Conservation (phyloP, 2,797 vertebrate species). For the Coregonus sp. region DNA sequence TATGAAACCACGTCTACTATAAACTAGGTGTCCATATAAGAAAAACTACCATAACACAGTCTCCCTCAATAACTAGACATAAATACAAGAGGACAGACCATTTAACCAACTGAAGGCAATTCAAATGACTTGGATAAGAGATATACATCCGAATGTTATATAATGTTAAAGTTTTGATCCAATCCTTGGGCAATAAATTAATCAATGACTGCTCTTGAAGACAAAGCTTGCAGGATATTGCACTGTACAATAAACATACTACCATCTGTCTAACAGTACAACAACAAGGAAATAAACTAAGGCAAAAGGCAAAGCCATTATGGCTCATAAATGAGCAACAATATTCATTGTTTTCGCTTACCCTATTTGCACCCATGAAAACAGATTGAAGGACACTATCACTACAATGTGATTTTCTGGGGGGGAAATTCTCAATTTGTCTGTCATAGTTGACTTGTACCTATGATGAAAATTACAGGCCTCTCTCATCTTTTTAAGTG, state of each 20-base stretch:
- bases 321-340: not conserved
- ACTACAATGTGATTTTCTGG: too few relatives aligned
- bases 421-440: too few relatives aligned
- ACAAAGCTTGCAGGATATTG: not conserved
- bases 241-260: not conserved
- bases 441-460: too few relatives aligned
- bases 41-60: too few relatives aligned
- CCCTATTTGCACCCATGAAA: constrained; percentile 60
- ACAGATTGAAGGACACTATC: constrained; percentile 18
- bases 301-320: not conserved
- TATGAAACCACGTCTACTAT: not conserved
- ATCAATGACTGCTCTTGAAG: not conserved
- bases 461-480: too few relatives aligned
- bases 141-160: too few relatives aligned
- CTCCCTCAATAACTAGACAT: too few relatives aligned
- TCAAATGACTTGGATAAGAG: too few relatives aligned
- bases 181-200: not conserved
- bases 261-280: not conserved
- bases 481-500: too few relatives aligned
- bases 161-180: too few relatives aligned
- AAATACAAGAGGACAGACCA: too few relatives aligned
- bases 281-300: not conserved
- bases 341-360: constrained; percentile 44
- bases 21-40: not conserved
- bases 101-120: too few relatives aligned